These are phyloP conservation scores for Ceratosolen solmsi DNA, from an alignment of 1,140 invertebrate genomes.

Conservation along the genomic window DNA sequence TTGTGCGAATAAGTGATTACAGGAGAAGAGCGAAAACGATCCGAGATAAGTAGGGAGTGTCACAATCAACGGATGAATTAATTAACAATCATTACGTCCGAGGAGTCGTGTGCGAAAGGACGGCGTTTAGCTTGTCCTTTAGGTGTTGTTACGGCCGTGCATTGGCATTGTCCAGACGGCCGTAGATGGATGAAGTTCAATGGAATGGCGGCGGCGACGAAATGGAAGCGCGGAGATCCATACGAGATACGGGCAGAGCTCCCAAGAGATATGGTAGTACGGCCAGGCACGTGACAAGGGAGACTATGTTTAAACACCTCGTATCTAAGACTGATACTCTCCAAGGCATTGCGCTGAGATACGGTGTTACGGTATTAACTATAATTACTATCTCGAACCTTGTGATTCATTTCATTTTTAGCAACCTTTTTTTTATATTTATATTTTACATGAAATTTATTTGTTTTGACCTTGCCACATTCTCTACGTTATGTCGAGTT, in stretches of 20 bases:
- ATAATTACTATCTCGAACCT: background rate
- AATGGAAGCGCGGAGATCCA: slow-evolving; percentile 87
- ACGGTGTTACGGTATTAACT: slow-evolving; percentile 85
- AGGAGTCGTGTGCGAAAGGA: slow-evolving; percentile 6
- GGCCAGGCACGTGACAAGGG: slow-evolving; percentile 78
- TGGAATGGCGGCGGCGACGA: slow-evolving; percentile 76
- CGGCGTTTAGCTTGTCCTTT: slow-evolving; percentile 28
- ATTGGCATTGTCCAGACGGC: background rate
- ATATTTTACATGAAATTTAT: no score
- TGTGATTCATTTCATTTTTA: no score
- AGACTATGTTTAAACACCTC: slow-evolving; percentile 85
- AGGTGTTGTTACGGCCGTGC: background rate
- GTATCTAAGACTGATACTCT: slow-evolving; percentile 89
- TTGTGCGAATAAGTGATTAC: no score
- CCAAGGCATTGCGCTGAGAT: slow-evolving; percentile 93
- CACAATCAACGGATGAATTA: no score
- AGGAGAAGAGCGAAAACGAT: background rate
- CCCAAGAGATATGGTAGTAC: slow-evolving; percentile 93
- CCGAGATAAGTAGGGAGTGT: background rate
- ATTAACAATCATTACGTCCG: background rate
- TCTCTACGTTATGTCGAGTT: no score
- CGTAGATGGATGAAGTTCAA: slow-evolving; percentile 51
- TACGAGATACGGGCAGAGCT: slow-evolving; percentile 85
- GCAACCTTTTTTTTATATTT: no score
- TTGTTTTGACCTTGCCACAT: no score